Evolutionary conservation across 2,797 vertebrate species (phyloP), one percentile per base, ranked within the genome.

Genomic region (Cheracebus regulus): DNA sequence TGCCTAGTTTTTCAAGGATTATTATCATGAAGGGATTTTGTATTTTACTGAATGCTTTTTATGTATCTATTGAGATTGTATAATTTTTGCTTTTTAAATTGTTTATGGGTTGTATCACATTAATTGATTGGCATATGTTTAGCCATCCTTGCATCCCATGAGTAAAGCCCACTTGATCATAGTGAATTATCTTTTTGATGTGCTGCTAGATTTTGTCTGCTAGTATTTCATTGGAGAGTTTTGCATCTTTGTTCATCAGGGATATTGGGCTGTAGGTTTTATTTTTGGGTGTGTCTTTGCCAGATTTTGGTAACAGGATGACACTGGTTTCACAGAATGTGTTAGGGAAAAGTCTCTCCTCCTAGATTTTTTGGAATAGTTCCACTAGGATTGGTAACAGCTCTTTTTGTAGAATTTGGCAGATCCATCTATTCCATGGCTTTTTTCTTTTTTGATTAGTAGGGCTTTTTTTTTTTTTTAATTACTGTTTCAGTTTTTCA

Each of bases 401-500:
- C 15, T 64, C 61, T 17, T 67, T 67, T 67, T n/a, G 61, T 67
- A 67, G 61, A 67, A n/a, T 9, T 67, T 67, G 13, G 2, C 1
- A 5, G 61, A 67, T 8, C 15, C 30, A 19, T 67, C 61, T 67
- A 33, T n/a, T n/a, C 61, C 7, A 2, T 33, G 30, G 30, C 15
- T n/a, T 28, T 58, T 58, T 28, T 58, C 57, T 12, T 58, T 58
- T 28, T 19, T 67, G 61, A n/a, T 67, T 67, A 67, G 61, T 58
- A 28, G 10, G 11, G 13, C 1, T 14, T 28, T 12, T 58, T 58
- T 58, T 0, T 30, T 14, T 15, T 61, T 61, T 61, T 0, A 30
- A n/a, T 67, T n/a, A 67, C 61, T n/a, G 30, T 67, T 67, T 67
- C 15, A n/a, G 17, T 67, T 67, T n/a, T 67, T 67, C 17, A 67